Evolutionary conservation across 2,888 invertebrate genomes (phyloP), one percentile per base, ranked within the genome.

Genomic region (Rambutsinella grinnellia): DNA sequence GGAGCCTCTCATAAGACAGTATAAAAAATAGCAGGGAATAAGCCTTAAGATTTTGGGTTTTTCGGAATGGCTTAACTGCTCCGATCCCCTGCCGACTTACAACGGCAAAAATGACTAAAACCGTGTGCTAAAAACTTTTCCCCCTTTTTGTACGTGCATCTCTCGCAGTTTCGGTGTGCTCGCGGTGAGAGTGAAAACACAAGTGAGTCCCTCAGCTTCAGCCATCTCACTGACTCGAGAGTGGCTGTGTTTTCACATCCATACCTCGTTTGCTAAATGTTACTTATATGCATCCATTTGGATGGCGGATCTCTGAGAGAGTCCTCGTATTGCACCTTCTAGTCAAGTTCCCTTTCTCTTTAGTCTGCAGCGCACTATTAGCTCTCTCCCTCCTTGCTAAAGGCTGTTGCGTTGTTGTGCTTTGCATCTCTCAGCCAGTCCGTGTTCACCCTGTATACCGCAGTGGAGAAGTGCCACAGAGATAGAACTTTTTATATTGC

Each of bases 51-150:
- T 65, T 76, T 76, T 67, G 54, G 61, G 72, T 76, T 76, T 76
- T 76, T 76, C 76, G 76, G 76, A 65, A 71, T 76, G 76, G 76
- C 76, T 76, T 76, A 76, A 76, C 76, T 71, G 76, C 76, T 76
- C 76, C 76, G 76, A 76, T 76, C 70, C 71, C 71, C 71, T 67
- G 76, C 76, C 76, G 76, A 76, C 76, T 76, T 76, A 76, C 63
- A 76, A 76, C 76, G 76, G 76, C 70, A 65, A 76, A 75, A 76
- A 70, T 76, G 58, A 70, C 70, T 76, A 67, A 46, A 68, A 75
- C 58, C 36, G 51, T 60, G 66, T 72, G 66, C 66, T 56, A 51
- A n/a, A n/a, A 63, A 65, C 65, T 44, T 19, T 49, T 68, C 54
- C 36, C 36, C 13, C n/a, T 8, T 36, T 5, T 36, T 8, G 36